These are phyloP conservation scores for Timema cristinae DNA, from an alignment of 2,888 invertebrate genomes.

Conservation along the genomic window DNA sequence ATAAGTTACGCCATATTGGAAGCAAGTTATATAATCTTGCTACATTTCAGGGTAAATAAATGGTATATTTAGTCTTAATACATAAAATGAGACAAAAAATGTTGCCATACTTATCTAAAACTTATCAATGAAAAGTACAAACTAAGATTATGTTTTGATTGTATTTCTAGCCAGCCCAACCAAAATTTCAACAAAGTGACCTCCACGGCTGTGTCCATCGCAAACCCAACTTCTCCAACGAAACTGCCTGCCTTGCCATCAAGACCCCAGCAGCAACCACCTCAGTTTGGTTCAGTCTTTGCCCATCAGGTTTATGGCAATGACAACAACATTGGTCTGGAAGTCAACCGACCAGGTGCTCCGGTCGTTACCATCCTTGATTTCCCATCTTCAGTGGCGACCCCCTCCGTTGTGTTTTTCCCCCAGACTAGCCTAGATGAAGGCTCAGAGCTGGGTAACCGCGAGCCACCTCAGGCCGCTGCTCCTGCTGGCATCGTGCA, in stretches of 20 bases:
- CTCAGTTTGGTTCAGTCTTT: not conserved
- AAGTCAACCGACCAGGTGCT: not conserved
- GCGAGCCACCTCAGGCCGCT: conserved; percentile 40
- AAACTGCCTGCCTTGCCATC: conserved; percentile 14
- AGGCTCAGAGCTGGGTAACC: conserved; percentile 35
- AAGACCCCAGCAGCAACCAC: conserved; percentile 13
- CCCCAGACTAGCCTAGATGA: conserved; percentile 34
- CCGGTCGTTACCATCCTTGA: conserved; percentile 37
- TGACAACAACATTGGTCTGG: conserved; percentile 1
- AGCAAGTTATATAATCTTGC: too few relatives aligned
- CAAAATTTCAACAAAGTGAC: too few relatives aligned
- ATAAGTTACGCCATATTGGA: too few relatives aligned
- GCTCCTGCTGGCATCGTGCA: conserved; percentile 49
- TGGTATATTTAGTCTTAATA: too few relatives aligned
- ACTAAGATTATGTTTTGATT: too few relatives aligned
- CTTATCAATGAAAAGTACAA: too few relatives aligned
- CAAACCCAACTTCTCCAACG: too few relatives aligned
- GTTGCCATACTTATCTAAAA: too few relatives aligned
- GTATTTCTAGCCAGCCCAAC: too few relatives aligned
- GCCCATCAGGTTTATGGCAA: not conserved
- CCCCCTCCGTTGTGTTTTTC: conserved; percentile 34
- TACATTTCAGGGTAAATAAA: too few relatives aligned
- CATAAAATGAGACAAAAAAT: too few relatives aligned
- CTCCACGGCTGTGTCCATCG: too few relatives aligned
- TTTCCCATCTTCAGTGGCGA: conserved; percentile 37